phyloP scores from a whole-genome alignment of 2,888 invertebrate genomes.

The Charanyca ferruginea region DNA sequence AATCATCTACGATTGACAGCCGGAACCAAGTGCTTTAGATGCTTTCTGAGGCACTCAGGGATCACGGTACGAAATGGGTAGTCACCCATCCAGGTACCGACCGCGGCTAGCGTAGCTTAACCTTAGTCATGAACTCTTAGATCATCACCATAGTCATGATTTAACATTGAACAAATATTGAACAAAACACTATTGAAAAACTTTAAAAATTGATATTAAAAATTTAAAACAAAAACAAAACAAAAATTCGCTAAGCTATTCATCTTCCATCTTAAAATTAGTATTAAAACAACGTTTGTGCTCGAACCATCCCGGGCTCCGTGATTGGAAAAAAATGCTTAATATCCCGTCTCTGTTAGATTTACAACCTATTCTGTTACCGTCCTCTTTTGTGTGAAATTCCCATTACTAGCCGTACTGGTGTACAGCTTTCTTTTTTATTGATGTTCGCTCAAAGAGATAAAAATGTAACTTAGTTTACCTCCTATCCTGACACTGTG shows the following conservation, averaged over 20 bases:
- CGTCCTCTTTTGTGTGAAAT: constrained; percentile 56
- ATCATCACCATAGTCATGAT: too few relatives aligned
- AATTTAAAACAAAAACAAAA: constrained; percentile 2
- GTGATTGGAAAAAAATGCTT: constrained; percentile 64
- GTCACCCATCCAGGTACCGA: too few relatives aligned
- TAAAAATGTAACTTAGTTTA: constrained; percentile 58
- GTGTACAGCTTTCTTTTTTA: constrained; percentile 55
- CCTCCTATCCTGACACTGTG: constrained; percentile 34
- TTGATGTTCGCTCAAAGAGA: constrained; percentile 62
- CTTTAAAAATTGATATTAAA: background rate
- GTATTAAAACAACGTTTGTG: constrained; percentile 34
- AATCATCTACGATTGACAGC: too few relatives aligned
- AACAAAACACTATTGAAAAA: constrained; percentile 3
- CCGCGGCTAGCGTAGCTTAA: too few relatives aligned
- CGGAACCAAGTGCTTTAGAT: too few relatives aligned
- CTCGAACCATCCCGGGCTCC: constrained; percentile 23
- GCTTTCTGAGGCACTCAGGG: too few relatives aligned
- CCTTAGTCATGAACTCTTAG: too few relatives aligned
- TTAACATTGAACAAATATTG: too few relatives aligned
- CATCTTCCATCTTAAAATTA: constrained; percentile 37
- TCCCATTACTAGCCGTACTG: constrained; percentile 56
- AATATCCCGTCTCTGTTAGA: constrained; percentile 63
- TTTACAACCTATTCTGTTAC: constrained; percentile 60
- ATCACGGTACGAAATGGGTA: too few relatives aligned
- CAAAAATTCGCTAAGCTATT: constrained; percentile 6